These are phyloP conservation scores for Varroa destructor DNA, from an alignment of 1,140 invertebrate species.

Conservation along the genomic window DNA sequence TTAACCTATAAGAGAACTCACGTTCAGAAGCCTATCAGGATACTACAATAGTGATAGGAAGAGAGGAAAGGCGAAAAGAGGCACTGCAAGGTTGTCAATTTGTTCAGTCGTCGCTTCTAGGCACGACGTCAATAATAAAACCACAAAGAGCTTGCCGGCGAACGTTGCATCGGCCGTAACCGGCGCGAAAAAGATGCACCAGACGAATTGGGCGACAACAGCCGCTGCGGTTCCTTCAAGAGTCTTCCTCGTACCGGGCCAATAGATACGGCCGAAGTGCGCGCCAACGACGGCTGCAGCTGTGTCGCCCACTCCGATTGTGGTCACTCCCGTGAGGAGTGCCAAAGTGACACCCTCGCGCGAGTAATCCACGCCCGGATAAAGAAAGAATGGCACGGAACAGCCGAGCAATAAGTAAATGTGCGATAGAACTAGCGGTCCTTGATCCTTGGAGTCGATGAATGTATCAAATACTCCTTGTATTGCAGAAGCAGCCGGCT, in stretches of 20 bases:
- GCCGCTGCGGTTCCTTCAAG: conserved; percentile 9
- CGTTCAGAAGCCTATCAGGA: not conserved
- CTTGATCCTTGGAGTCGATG: conserved; percentile 18
- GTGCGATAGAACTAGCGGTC: conserved; percentile 11
- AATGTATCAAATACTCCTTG: conserved; percentile 2
- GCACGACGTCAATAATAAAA: conserved; percentile 3
- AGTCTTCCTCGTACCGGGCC: conserved; percentile 2
- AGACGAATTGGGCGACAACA: not conserved
- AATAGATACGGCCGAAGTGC: not conserved
- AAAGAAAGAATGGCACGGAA: conserved; percentile 3
- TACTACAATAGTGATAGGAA: conserved; percentile 1
- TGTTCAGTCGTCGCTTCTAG: conserved; percentile 21
- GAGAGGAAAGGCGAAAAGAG: not conserved
- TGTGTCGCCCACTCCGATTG: conserved; percentile 10
- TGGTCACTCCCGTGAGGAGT: conserved; percentile 18
- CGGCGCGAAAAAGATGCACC: conserved; percentile 16
- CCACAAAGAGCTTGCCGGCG: not conserved
- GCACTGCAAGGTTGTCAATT: conserved; percentile 17
- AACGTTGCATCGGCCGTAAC: conserved; percentile 6
- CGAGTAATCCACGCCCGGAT: conserved; percentile 19
- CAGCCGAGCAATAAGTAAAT: conserved; percentile 12
- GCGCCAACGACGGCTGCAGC: conserved; percentile 9
- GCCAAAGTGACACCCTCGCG: conserved; percentile 6
- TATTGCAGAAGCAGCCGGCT: not conserved
- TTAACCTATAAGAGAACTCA: no score